Evolutionary conservation across 2,113 vertebrate genomes (phyloP).

Genomic region (Pygoscelis adeliae): DNA sequence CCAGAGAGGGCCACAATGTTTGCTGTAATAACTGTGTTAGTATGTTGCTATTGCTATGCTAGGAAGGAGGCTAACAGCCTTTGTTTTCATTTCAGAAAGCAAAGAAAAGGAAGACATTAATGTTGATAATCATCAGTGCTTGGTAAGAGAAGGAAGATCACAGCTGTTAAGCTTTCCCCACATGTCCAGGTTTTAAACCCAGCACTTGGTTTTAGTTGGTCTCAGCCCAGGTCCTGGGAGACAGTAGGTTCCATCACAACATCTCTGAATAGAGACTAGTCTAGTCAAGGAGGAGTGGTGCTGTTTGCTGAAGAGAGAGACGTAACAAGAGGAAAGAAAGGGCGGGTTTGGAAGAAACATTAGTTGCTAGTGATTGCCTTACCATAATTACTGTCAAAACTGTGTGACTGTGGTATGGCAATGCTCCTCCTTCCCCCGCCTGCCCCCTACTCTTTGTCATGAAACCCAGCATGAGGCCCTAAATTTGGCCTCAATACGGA

Average conservation of each 20-base stretch:
- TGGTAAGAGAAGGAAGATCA: background rate
- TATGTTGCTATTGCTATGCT: conserved; percentile 22
- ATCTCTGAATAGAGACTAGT: background rate
- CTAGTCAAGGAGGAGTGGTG: background rate
- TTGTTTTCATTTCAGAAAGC: conserved; percentile 15
- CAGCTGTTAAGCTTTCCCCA: background rate
- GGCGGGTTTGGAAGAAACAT: background rate
- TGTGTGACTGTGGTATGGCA: background rate
- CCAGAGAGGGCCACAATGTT: conserved; percentile 46
- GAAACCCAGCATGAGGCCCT: background rate
- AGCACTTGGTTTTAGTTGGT: background rate
- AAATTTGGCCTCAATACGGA: background rate
- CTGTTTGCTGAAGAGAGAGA: background rate
- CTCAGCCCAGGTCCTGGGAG: background rate
- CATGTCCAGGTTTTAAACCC: background rate
- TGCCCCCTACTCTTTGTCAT: background rate
- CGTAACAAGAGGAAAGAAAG: background rate
- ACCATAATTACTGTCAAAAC: background rate
- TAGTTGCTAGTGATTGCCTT: background rate
- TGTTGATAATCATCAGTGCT: background rate
- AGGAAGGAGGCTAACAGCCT: conserved; percentile 4
- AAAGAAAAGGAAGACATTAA: background rate
- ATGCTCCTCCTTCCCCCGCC: background rate
- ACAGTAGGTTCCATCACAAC: conserved; percentile 4
- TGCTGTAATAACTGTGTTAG: conserved; percentile 67